Percentiles rank a stretch among this genome's conserved stretches.
Evolutionary conservation across 2,113 vertebrate species (phyloP).

Genomic region (Thalassarche chlororhynchos): DNA sequence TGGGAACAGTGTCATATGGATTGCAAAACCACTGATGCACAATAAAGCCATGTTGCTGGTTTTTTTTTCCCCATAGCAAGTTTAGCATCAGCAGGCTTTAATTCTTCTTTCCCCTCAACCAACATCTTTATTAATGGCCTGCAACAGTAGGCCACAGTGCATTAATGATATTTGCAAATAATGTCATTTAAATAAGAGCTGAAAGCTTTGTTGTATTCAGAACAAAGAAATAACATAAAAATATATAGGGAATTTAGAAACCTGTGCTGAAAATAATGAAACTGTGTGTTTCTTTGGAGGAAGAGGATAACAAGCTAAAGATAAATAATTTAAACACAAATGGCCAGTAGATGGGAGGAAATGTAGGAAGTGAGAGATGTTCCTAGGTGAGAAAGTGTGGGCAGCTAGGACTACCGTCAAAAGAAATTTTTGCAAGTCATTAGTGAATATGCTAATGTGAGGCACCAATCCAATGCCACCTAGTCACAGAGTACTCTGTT

Average conservation of each 20-base stretch:
- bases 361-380: neutral
- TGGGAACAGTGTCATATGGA: neutral
- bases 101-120: neutral
- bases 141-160: neutral
- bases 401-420: neutral
- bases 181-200: neutral
- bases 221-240: neutral
- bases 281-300: neutral
- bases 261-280: neutral
- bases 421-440: neutral
- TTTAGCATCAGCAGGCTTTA: neutral
- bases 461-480: neutral
- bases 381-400: neutral
- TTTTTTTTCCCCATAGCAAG: neutral
- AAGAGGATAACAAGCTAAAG: neutral
- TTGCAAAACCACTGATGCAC: neutral
- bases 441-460: neutral
- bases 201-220: neutral
- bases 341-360: neutral
- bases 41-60: neutral
- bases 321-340: neutral
- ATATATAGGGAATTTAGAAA: neutral
- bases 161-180: neutral
- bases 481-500: neutral
- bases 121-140: neutral